Percentiles rank a stretch among this genome's conserved stretches.
phyloP scores from a whole-genome alignment of 2,113 vertebrate species.

The Centrocercus urophasianus region DNA sequence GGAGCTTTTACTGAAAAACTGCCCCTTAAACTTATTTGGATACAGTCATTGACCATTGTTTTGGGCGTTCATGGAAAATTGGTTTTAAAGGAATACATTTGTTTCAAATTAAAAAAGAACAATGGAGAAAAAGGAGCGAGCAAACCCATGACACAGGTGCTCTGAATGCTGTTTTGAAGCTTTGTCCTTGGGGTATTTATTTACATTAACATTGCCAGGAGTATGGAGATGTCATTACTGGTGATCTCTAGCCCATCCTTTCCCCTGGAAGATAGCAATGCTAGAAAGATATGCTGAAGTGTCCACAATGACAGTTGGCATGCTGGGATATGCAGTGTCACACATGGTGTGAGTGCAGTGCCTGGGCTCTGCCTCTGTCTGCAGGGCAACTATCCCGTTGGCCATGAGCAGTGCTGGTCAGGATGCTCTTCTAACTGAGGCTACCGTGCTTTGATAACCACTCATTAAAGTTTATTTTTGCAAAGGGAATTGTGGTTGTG shows the following conservation, averaged over 20 bases:
- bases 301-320: not conserved
- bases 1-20: not conserved
- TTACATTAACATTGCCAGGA: not conserved
- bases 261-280: not conserved
- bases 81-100: not conserved
- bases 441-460: not conserved
- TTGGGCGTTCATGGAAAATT: not conserved
- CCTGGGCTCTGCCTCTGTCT: not conserved
- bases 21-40: not conserved
- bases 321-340: not conserved
- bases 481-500: not conserved
- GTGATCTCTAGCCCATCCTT: not conserved
- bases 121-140: not conserved
- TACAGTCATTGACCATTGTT: not conserved
- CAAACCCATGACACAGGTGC: not conserved
- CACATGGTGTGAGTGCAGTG: not conserved
- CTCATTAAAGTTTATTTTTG: not conserved
- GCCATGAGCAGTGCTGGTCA: not conserved
- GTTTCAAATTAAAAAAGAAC: not conserved
- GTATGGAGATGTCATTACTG: not conserved
- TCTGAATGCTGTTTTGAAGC: not conserved
- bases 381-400: fast-evolving
- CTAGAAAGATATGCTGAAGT: not conserved
- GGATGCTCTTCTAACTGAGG: not conserved
- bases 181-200: not conserved